Base-by-base conservation (phyloP, 2,113 vertebrate genomes). In the Salvator merianae region DNA sequence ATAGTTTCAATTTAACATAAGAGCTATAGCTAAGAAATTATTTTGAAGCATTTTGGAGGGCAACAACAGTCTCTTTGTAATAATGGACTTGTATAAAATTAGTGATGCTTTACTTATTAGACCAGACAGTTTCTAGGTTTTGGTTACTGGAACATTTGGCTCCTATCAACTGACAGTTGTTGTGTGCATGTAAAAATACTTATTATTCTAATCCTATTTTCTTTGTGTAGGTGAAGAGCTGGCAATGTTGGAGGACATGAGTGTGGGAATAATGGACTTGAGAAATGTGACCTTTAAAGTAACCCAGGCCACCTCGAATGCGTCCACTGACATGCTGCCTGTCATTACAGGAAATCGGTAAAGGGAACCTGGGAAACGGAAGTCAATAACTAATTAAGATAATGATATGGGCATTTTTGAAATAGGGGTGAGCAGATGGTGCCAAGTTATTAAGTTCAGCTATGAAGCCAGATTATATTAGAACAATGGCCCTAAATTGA, bases 191-290 rank as follows among this genome's bases (percentile, higher is more conserved):
- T 76, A 63, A 43, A 43, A 69, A 14, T 74, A 20, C 38, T 69
- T 84, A 1, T 0, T 1, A 22, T 89, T 85, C 7, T 38, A 74
- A 84, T 78, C 74, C 74, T n/a, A 24, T 6, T 86, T 70, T 82
- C 28, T 84, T 78, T 34, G 7, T 87, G 84, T 90, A 99, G 99
- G 98, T 69, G 99, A 99, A 91, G 99, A 99, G 92, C 88, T 99
- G 89, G 96, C 98, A 65, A 99, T 99, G 99, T 93, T 99, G 89
- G 99, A 99, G 94, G 99, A 99, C 93, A 99, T 99, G 99, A 99
- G 97, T 86, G 94, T 99, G 38, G 98, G 98, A 47, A 97, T 99
- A 93, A 98, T 97, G 97, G 99, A 99, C 93, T 95, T 99, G 81
- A 96, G 99, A 62, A 99, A 99, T 26, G 99, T 99, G 91, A 99